Conservation (phyloP, 2,113 vertebrate species). For the Rhizomys pruinosus region DNA sequence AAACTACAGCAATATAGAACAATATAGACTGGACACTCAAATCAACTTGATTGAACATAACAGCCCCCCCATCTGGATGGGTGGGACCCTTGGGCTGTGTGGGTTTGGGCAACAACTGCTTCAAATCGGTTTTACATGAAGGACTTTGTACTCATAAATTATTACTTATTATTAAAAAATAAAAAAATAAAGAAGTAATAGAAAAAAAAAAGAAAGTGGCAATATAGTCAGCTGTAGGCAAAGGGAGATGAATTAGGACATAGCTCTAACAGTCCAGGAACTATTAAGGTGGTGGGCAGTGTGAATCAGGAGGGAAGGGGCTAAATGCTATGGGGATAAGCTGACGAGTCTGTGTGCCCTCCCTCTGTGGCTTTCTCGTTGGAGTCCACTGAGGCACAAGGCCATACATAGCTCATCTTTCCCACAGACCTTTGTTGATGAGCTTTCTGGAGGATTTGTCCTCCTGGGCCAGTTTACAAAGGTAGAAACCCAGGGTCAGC, state of each 20-base stretch:
- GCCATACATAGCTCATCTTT: constrained; percentile 4
- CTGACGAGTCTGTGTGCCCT: neutral
- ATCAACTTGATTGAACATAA: too few species aligned
- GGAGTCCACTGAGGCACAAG: constrained; percentile 4
- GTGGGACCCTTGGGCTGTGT: too few species aligned
- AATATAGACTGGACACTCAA: too few species aligned
- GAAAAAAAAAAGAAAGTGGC: too few species aligned
- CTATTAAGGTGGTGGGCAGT: neutral
- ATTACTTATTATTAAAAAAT: too few species aligned
- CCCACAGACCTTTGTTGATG: constrained; percentile 10
- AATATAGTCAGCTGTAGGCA: neutral
- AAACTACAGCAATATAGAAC: too few species aligned
- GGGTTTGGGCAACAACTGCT: too few species aligned
- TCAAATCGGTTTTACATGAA: too few species aligned
- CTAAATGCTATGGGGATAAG: neutral
- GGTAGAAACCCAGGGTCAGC: neutral
- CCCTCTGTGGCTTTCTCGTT: neutral
- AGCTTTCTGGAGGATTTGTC: constrained; percentile 9
- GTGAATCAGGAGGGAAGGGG: neutral
- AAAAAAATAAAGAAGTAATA: too few species aligned
- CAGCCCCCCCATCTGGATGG: too few species aligned
- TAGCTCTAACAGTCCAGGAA: neutral
- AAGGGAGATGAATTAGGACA: neutral
- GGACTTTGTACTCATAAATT: too few species aligned
- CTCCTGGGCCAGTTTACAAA: constrained; percentile 4